Evolutionary conservation across 2,797 vertebrate genomes (phyloP).

Genomic region (Rousettus madagascariensis): DNA sequence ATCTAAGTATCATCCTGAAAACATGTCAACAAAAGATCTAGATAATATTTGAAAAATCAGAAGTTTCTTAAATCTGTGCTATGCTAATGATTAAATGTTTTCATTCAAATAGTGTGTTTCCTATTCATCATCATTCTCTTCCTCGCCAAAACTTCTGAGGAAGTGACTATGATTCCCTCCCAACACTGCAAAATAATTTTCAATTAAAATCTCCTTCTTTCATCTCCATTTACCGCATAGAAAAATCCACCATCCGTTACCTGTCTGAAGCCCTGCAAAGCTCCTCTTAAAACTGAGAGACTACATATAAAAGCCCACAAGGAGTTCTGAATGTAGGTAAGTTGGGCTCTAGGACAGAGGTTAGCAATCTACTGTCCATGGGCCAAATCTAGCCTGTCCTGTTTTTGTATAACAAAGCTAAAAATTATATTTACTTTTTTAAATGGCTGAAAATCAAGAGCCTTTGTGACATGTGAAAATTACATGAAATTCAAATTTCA

Average conservation of each 20-base stretch:
- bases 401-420: background rate
- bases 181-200: background rate
- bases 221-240: background rate
- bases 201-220: background rate
- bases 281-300: background rate
- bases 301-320: background rate
- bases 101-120: background rate
- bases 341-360: background rate
- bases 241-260: background rate
- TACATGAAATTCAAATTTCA: background rate
- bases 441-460: background rate
- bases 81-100: background rate
- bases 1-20: background rate
- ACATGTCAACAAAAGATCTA: background rate
- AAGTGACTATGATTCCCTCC: background rate
- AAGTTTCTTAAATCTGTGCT: background rate
- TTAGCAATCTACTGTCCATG: background rate
- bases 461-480: background rate
- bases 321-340: background rate
- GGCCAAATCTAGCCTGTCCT: background rate
- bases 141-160: background rate
- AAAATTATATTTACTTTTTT: slow-evolving; percentile 7
- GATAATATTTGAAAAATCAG: background rate
- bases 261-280: background rate
- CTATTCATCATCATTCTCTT: background rate